Base-by-base conservation (phyloP, 2,113 vertebrate species). In the Megaceryle maxima region DNA sequence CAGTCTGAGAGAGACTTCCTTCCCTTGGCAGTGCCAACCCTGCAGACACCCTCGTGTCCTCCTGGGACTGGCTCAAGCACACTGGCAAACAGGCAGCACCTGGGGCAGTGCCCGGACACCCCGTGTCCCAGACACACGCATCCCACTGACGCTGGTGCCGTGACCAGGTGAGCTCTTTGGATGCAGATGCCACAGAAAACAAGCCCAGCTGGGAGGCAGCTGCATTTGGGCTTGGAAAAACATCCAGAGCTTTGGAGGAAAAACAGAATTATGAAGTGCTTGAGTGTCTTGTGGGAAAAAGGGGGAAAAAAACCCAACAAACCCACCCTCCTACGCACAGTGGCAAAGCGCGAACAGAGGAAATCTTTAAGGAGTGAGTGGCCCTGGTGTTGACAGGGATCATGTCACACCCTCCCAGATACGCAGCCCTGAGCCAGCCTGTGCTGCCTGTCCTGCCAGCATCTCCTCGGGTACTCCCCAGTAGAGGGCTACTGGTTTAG, bases 331-430 rank as follows among this genome's bases (percentile, higher is more conserved):
- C 95, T 79, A 87, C 85, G 75, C 90, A 76, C 37, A 63, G 75
- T 7, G 3, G 44, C 33, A 46, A 69, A 86, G 44, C 50, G 41
- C 0, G 69, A 95, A 76, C 48, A 76, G 48, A 88, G 75, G 64
- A 90, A 95, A 62, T 74, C 84, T 87, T 89, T 80, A 56, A 88
- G 79, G 76, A 92, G 37, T 12, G 11, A 78, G 55, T 72, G 90
- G 83, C 82, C 90, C 66, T 72, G 64, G 80, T 88, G 93, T 64
- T 96, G 90, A 94, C 91, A 86, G 92, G 53, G 83, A 68, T 89
- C 93, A 92, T 5, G n/a, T 50, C 94, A 87, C 92, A 94, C 50
- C 57, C 53, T 9, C 37, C 0, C 4, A 96, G 94, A 83, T 15
- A 63, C 1, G 2, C 84, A 92, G 91, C 67, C 88, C 89, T 25